Evolutionary conservation across 2,888 invertebrate genomes (phyloP).

Genomic region (Bedellia somnulentella): DNA sequence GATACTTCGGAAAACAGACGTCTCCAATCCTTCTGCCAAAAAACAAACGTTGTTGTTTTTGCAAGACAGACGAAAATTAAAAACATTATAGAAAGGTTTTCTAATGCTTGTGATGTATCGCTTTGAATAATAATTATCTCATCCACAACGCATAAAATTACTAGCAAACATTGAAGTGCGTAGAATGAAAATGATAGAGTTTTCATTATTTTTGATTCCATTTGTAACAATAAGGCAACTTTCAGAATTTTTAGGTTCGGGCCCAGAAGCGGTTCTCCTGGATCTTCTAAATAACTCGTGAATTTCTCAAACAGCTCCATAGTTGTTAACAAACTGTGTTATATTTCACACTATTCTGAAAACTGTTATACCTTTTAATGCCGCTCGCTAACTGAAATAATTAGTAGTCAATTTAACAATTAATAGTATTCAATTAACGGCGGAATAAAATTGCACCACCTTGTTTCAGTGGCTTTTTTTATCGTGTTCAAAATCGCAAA

Average conservation of each 20-base stretch:
- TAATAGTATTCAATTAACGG: no score
- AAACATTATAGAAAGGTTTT: constrained; percentile 36
- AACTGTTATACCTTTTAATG: no score
- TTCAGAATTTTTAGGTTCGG: constrained; percentile 25
- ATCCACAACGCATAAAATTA: constrained; percentile 30
- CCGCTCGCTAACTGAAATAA: no score
- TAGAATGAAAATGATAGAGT: constrained; percentile 21
- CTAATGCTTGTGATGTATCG: constrained; percentile 24
- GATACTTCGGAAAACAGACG: constrained; percentile 25
- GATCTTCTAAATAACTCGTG: constrained; percentile 16
- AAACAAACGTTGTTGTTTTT: constrained; percentile 30
- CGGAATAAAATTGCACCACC: no score
- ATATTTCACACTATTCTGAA: no score
- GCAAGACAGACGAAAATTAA: constrained; percentile 32
- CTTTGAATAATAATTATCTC: constrained; percentile 32
- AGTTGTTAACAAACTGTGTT: no score
- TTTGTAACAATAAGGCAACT: constrained; percentile 29
- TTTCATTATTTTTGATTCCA: constrained; percentile 13
- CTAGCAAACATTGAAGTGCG: constrained; percentile 19
- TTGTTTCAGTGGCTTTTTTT: no score
- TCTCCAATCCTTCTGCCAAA: constrained; percentile 30
- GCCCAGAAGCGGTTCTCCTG: constrained; percentile 21
- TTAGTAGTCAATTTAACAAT: no score
- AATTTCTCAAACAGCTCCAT: constrained; percentile 9
- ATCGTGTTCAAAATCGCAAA: no score